These are phyloP conservation scores for Silvanus unidentatus DNA, from an alignment of 2,888 invertebrate genomes.

Conservation along the genomic window DNA sequence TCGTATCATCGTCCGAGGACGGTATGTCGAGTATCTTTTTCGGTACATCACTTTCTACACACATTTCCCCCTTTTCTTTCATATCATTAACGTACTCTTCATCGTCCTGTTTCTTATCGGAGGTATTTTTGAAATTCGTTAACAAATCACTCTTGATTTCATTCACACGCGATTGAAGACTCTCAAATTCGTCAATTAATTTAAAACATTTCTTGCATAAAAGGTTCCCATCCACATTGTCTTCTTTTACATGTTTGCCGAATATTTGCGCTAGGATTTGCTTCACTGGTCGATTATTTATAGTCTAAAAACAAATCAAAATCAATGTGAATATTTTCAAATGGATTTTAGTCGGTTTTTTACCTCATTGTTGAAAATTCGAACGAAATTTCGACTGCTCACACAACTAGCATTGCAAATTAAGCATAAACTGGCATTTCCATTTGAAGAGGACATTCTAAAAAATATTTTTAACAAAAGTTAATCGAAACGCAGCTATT, in stretches of 20 bases:
- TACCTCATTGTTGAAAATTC: constrained; percentile 49
- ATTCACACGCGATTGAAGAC: constrained; percentile 48
- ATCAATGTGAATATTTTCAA: neutral
- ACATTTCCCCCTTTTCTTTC: constrained; percentile 18
- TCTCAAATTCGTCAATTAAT: constrained; percentile 57
- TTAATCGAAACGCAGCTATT: neutral
- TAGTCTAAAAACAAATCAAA: constrained; percentile 9
- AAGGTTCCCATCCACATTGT: constrained; percentile 42
- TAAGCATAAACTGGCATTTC: constrained; percentile 48
- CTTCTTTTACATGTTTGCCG: constrained; percentile 40
- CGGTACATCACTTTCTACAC: constrained; percentile 31
- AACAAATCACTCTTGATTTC: constrained; percentile 50
- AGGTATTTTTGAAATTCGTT: no score
- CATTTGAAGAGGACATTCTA: constrained; percentile 36
- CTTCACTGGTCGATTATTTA: constrained; percentile 6
- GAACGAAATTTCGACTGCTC: constrained; percentile 50
- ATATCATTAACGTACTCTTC: constrained; percentile 6
- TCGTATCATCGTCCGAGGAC: constrained; percentile 41
- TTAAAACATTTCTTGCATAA: constrained; percentile 66
- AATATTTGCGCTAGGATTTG: neutral
- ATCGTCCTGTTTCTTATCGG: no score
- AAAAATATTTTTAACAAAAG: constrained; percentile 22
- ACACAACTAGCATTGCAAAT: constrained; percentile 57
- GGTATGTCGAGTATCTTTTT: constrained; percentile 43
- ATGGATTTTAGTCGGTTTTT: neutral